These are phyloP conservation scores for Neotoxoptera formosana DNA, from an alignment of 1,140 invertebrate genomes.

Conservation along the genomic window DNA sequence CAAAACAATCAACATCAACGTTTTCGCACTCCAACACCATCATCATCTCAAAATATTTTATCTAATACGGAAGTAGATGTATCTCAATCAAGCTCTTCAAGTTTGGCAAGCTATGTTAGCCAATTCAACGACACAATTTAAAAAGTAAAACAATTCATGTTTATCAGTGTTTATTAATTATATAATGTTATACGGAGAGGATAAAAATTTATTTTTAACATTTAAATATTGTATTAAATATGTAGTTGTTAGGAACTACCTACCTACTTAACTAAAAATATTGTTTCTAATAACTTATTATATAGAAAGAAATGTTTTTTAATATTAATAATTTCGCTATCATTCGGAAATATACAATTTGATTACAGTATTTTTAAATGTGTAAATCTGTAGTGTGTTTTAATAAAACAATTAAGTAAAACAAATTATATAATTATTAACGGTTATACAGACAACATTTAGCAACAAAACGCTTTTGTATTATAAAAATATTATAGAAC, in stretches of 20 bases:
- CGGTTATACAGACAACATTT: too few species aligned
- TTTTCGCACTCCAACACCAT: background rate
- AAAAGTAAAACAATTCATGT: background rate
- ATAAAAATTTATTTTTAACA: background rate
- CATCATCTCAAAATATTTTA: background rate
- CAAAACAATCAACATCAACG: background rate
- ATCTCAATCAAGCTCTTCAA: background rate
- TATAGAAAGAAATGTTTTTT: too few species aligned
- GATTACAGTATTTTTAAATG: too few species aligned
- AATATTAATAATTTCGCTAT: too few species aligned
- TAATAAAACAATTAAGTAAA: too few species aligned
- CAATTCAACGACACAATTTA: background rate
- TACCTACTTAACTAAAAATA: too few species aligned
- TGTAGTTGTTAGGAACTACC: background rate
- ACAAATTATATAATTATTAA: too few species aligned
- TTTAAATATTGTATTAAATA: background rate
- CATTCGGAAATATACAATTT: too few species aligned
- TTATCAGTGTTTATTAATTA: background rate
- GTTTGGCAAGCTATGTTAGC: background rate
- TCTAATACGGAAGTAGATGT: background rate
- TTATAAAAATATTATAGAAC: background rate
- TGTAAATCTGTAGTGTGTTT: too few species aligned
- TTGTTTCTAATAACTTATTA: too few species aligned
- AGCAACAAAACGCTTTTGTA: background rate
- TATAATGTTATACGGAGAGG: background rate